A percentile compares a stretch with the other conserved stretches of the same genome.
phyloP scores from a whole-genome alignment of 2,113 vertebrate genomes.

The Crypturellus undulatus region DNA sequence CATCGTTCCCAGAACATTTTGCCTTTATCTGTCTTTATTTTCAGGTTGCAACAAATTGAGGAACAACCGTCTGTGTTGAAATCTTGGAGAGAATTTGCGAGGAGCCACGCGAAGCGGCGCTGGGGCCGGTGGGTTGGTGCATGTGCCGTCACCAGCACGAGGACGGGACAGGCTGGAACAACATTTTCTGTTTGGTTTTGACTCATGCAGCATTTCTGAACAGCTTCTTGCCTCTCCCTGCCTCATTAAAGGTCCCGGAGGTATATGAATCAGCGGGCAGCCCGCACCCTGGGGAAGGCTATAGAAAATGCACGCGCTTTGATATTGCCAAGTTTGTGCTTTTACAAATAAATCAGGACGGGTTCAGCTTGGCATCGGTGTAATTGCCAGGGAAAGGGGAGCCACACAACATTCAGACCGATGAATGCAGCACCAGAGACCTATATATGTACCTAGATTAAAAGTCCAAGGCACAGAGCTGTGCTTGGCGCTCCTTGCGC shows the following conservation, averaged over 20 bases:
- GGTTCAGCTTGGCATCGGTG: background rate
- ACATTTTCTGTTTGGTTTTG: background rate
- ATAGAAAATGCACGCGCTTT: background rate
- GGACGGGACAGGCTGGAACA: background rate
- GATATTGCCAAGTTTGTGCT: background rate
- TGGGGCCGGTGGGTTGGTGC: background rate
- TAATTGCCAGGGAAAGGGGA: background rate
- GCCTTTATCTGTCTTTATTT: slow-evolving; percentile 79
- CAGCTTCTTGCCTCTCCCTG: background rate
- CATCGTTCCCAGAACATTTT: slow-evolving; percentile 76
- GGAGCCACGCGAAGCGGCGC: accelerated
- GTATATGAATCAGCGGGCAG: background rate
- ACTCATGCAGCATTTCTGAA: background rate
- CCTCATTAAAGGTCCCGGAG: background rate
- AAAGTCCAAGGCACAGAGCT: background rate
- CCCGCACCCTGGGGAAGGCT: background rate
- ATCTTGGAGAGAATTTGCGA: accelerated
- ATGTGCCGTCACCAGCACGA: too few relatives aligned
- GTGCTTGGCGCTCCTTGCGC: background rate
- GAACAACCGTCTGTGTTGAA: slow-evolving; percentile 10
- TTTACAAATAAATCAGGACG: background rate
- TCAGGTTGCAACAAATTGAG: slow-evolving; percentile 74
- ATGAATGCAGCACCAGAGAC: background rate
- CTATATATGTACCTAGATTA: background rate
- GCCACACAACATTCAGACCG: background rate